phyloP scores from a whole-genome alignment of 2,797 vertebrate genomes.

The Tarsius wallacei region DNA sequence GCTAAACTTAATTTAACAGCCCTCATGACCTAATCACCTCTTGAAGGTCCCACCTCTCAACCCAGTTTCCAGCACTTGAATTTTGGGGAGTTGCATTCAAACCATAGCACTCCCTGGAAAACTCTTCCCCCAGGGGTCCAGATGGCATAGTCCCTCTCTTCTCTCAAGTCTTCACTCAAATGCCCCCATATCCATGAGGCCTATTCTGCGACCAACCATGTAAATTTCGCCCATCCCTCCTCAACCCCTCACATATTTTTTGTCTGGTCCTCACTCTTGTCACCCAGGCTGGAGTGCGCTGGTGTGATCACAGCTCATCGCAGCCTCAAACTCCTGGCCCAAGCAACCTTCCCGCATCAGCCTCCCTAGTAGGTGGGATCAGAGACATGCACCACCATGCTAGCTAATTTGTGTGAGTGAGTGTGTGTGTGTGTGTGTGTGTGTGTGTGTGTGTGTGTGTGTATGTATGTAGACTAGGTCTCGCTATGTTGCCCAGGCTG shows the following conservation, averaged over 20 bases:
- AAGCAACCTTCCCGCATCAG: no score
- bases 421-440: no score
- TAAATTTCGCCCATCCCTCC: background rate
- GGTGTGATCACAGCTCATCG: no score
- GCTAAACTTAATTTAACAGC: background rate
- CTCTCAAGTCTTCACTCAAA: background rate
- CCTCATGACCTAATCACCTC: background rate
- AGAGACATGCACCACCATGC: no score
- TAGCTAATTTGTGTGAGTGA: no score
- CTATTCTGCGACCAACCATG: background rate
- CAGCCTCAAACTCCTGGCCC: no score
- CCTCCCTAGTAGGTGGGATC: no score
- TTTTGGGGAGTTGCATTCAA: background rate
- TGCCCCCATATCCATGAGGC: background rate
- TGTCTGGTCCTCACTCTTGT: no score
- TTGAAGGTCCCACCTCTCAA: background rate
- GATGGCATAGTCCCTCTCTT: rapidly evolving
- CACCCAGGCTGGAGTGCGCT: no score
- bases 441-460: no score
- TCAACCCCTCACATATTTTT: background rate
- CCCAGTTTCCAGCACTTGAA: background rate
- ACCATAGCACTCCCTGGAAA: background rate
- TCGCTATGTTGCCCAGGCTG: no score
- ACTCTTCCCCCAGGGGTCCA: background rate
- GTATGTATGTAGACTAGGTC: background rate